Evolutionary conservation across 2,113 vertebrate species (phyloP).

Genomic region (Gallinago jamesoni): DNA sequence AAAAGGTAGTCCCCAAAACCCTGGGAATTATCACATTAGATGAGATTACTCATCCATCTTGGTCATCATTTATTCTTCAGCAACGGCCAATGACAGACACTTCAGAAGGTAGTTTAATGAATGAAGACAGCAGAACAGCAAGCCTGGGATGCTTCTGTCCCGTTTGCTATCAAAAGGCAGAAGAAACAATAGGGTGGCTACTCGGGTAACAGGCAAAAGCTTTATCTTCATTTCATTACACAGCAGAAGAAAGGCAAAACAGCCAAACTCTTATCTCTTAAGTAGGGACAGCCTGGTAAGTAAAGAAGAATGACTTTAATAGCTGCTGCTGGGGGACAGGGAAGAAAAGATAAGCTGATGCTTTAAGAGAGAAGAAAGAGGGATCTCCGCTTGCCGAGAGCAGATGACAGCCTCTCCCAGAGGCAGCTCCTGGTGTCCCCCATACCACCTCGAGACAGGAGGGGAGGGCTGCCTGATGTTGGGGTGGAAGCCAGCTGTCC

Average conservation of each 20-base stretch:
- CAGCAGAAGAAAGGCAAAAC: background rate
- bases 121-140: background rate
- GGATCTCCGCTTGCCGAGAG: background rate
- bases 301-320: background rate
- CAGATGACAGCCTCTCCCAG: too few relatives aligned
- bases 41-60: background rate
- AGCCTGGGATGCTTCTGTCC: background rate
- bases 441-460: accelerated
- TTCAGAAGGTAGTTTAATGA: background rate
- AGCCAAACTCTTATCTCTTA: background rate
- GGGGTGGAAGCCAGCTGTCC: background rate
- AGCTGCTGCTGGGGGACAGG: background rate
- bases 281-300: background rate
- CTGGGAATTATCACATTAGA: background rate
- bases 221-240: background rate
- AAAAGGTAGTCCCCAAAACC: background rate
- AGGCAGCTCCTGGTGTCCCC: background rate
- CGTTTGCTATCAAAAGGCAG: background rate
- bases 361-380: background rate
- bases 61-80: background rate
- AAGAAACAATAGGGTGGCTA: background rate
- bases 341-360: background rate
- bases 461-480: background rate
- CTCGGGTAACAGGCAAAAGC: background rate
- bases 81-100: accelerated